Base-by-base conservation (phyloP, 2,113 vertebrate species). In the Sturnus vulgaris region DNA sequence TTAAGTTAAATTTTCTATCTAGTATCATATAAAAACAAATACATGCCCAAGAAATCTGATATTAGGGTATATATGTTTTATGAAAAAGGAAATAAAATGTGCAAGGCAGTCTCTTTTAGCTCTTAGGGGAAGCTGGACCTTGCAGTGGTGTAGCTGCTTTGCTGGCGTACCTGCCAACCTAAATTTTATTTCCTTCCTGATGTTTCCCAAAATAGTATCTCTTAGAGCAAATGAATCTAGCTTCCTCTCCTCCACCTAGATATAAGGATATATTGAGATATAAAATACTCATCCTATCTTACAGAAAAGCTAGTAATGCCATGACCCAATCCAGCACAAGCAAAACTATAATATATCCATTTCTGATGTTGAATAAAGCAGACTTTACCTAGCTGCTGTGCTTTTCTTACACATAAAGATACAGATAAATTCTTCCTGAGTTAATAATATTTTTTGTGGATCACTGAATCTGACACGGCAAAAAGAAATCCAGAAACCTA, bases 81-180 rank as follows among this genome's bases (percentile, higher is more conserved):
- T 85, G 33, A 85, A 89, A 87, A 94, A 93, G 28, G 46, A 60
- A 93, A 73, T 85, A 83, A 95, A 93, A 79, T 37, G 15, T 85
- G 35, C n/a, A 53, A 84, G 22, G 50, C 12, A 80, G 64, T 84
- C 33, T 23, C 72, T 88, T 94, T 86, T 65, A 90, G 12, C 44
- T 96, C n/a, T 90, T 53, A 59, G 40, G n/a, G 81, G 66, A 86
- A 97, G 71, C 61, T 88, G 78, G 57, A 57, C 12, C 21, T 30
- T 92, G 40, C 59, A 65, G 46, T 75, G 17, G 31, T 71, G 91
- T 89, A 88, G 30, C 65, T 82, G 40, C 63, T 69, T 76, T 91
- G 21, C 37, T 84, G 73, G 20, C n/a, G 33, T 31, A 63, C 91
- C 71, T 93, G 79, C 40, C 68, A 78, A 57, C 52, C 25, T 89